Conservation (phyloP, 2,113 vertebrate species). For the Hemicordylus capensis region DNA sequence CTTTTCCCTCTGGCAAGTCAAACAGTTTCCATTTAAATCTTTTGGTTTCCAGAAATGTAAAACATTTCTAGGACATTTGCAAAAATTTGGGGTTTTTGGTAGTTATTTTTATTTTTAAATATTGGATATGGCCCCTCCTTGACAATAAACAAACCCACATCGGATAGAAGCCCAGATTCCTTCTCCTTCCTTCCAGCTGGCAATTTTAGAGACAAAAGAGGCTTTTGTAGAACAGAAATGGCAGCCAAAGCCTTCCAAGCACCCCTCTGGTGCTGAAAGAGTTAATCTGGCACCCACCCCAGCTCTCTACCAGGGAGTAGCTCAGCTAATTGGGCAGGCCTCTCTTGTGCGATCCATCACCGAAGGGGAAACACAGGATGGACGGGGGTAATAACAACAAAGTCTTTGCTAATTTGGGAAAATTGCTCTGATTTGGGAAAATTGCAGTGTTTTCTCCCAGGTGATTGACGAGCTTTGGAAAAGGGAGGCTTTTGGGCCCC, state of each 20-base stretch:
- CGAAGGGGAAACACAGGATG: background rate
- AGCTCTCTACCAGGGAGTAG: constrained; percentile 7
- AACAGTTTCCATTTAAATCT: background rate
- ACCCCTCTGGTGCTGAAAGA: background rate
- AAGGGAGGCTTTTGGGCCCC: constrained; percentile 9
- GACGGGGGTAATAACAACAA: constrained; percentile 21
- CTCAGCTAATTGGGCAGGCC: background rate
- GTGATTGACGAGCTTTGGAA: constrained; percentile 35
- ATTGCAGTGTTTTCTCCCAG: constrained; percentile 20
- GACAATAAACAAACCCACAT: background rate
- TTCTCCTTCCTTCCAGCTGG: background rate
- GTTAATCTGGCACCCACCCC: constrained; percentile 28
- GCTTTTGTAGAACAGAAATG: background rate
- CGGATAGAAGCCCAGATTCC: constrained; percentile 7
- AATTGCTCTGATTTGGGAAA: constrained; percentile 43
- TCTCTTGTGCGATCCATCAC: background rate
- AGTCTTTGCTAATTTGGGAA: constrained; percentile 32
- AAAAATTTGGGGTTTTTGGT: background rate
- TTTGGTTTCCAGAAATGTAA: background rate
- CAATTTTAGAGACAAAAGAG: background rate
- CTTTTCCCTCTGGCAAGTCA: background rate
- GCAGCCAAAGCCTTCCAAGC: background rate
- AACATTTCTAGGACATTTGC: background rate
- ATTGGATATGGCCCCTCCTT: background rate
- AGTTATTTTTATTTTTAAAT: background rate